A percentile compares a stretch with the other conserved stretches of the same genome.
These are phyloP conservation scores for Macrochelys suwanniensis DNA, from an alignment of 2,797 vertebrate genomes.

Conservation along the genomic window DNA sequence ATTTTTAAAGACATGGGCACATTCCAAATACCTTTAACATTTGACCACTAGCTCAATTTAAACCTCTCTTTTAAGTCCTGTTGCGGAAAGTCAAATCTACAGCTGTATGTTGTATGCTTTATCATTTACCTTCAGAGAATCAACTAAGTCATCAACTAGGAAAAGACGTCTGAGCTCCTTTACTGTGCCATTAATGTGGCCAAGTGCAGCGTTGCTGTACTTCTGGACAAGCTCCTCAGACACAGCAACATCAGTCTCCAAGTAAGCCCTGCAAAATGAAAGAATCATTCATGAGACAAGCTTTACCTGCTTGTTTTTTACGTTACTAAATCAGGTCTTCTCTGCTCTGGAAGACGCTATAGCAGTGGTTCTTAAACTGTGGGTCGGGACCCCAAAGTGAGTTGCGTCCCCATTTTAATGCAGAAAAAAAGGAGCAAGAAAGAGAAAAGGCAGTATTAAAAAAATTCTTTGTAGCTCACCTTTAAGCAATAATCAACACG, in stretches of 20 bases:
- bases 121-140: conserved; percentile 92
- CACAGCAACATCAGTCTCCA: conserved; percentile 91
- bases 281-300: neutral
- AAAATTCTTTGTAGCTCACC: neutral
- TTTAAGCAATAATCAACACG: neutral
- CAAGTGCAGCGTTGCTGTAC: conserved; percentile 90
- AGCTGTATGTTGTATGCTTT: neutral
- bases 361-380: too few relatives aligned
- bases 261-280: conserved; percentile 85
- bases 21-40: fast-evolving
- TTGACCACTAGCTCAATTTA: neutral
- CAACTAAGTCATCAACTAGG: conserved; percentile 96
- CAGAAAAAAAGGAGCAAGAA: neutral
- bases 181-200: conserved; percentile 87
- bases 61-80: neutral
- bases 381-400: too few relatives aligned
- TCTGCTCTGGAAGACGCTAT: neutral
- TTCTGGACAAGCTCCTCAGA: conserved; percentile 92
- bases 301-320: neutral
- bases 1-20: neutral
- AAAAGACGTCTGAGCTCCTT: conserved; percentile 92
- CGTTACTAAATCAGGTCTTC: neutral
- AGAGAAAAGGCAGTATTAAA: neutral
- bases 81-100: neutral
- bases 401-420: too few relatives aligned